phyloP scores from a whole-genome alignment of 2,113 vertebrate genomes.

The Clupea harengus region DNA sequence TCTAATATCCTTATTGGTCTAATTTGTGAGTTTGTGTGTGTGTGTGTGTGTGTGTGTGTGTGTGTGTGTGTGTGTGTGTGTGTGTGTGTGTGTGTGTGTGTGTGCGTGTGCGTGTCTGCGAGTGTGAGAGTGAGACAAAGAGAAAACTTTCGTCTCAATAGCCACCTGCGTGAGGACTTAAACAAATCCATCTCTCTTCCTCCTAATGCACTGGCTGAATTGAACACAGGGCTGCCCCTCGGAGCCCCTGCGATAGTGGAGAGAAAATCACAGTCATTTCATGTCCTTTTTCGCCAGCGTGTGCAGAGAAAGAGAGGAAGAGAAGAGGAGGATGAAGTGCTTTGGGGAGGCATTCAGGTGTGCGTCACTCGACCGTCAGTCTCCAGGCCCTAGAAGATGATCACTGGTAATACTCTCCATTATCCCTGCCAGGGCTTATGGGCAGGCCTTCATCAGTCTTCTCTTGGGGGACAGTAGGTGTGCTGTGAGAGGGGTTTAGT shows the following conservation, averaged over 20 bases:
- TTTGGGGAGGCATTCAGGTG: constrained; percentile 23
- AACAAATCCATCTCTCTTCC: constrained; percentile 44
- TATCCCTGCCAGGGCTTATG: no score
- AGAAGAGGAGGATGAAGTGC: constrained; percentile 12
- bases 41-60: neutral
- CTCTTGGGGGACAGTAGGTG: no score
- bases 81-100: constrained; percentile 19
- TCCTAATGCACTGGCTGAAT: constrained; percentile 42
- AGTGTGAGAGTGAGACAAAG: neutral
- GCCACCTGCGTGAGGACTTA: neutral
- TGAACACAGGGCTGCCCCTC: constrained; percentile 30
- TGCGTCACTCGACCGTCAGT: no score
- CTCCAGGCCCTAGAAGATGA: no score
- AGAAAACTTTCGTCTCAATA: neutral
- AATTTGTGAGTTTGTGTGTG: neutral
- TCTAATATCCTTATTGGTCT: no score
- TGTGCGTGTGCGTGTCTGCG: neutral
- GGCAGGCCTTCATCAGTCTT: no score
- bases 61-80: neutral
- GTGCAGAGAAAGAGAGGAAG: neutral
- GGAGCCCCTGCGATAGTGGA: constrained; percentile 37
- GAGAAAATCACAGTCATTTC: constrained; percentile 46
- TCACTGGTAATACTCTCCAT: no score
- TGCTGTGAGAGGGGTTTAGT: no score
- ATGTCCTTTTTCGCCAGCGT: constrained; percentile 33